Evolutionary conservation across 2,888 invertebrate genomes (phyloP), one percentile per base, ranked within the genome.

Genomic region (Myathropa florea): DNA sequence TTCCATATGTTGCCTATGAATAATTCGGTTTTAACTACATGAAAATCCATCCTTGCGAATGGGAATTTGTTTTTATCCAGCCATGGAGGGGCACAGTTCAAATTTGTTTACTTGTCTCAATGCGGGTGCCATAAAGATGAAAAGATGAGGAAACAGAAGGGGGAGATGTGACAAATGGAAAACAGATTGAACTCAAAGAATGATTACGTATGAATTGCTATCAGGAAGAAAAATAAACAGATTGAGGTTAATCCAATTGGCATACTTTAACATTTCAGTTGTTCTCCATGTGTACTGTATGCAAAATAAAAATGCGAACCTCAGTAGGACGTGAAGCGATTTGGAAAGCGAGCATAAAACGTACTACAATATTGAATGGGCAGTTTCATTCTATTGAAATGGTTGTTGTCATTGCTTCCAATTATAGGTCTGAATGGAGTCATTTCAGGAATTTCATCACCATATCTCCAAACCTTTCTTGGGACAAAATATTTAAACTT

Each of bases 1-100:
- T 77, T 75, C 85, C 85, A 81, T 81, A 81, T 85, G 85, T 81
- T 73, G 81, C 77, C 64, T 63, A 85, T 85, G 77, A 85, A 85
- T 85, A 85, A 85, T 85, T 81, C 81, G 73, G 81, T 81, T 85
- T 85, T 85, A 85, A 85, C 85, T 85, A 85, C 81, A 81, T 73
- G 77, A 70, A 77, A 85, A 85, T 68, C n/a, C n/a, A 73, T 81
- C 81, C 77, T 77, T 81, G 85, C 67, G 68, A 81, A 73, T 68
- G 63, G 18, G 68, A 68, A 78, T 81, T 81, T 84, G 67, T 67
- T 84, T 80, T 76, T 67, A 80, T 63, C 64, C 81, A 76, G 59
- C 57, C 46, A 46, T 65, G 63, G 57, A 23, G 39, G 57, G 46
- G n/a, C 23, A n/a, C 21, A 60, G 53, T 55, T 67, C 23, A 67